phyloP scores from a whole-genome alignment of 2,113 vertebrate species.

The Sclerurus mexicanus region DNA sequence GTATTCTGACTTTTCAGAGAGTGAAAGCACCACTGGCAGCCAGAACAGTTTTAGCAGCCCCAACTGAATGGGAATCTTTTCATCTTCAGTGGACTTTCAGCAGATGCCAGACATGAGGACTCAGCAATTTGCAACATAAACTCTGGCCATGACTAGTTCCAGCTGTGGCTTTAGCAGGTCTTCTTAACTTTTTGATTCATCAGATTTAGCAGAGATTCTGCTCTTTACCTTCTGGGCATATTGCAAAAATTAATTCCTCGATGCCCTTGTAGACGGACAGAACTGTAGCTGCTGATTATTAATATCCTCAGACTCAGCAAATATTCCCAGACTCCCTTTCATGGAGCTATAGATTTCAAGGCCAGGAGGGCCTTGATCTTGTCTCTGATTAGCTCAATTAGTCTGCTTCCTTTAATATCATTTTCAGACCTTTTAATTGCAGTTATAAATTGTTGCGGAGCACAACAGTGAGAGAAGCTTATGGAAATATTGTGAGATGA shows the following conservation, averaged over 20 bases:
- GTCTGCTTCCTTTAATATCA: conserved; percentile 46
- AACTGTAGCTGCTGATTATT: neutral
- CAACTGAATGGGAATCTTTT: neutral
- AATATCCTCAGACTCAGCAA: neutral
- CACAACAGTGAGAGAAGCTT: neutral
- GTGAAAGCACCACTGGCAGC: neutral
- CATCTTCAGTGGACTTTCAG: neutral
- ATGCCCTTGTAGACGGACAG: neutral
- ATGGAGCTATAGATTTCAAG: neutral
- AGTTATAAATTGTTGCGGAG: conserved; percentile 43
- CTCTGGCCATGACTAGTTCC: neutral
- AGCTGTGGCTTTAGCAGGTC: neutral
- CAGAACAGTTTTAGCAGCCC: neutral
- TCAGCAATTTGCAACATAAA: neutral
- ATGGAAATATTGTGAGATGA: neutral
- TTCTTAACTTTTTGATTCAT: neutral
- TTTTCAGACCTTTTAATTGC: conserved; percentile 64
- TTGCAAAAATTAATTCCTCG: neutral
- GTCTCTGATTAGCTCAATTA: conserved; percentile 63
- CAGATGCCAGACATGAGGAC: neutral
- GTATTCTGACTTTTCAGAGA: neutral
- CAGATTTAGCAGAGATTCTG: neutral
- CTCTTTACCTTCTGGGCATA: neutral
- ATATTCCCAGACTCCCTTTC: neutral
- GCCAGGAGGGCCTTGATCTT: conserved; percentile 19